phyloP scores from a whole-genome alignment of 2,888 invertebrate species.

The Sabatieria punctata region DNA sequence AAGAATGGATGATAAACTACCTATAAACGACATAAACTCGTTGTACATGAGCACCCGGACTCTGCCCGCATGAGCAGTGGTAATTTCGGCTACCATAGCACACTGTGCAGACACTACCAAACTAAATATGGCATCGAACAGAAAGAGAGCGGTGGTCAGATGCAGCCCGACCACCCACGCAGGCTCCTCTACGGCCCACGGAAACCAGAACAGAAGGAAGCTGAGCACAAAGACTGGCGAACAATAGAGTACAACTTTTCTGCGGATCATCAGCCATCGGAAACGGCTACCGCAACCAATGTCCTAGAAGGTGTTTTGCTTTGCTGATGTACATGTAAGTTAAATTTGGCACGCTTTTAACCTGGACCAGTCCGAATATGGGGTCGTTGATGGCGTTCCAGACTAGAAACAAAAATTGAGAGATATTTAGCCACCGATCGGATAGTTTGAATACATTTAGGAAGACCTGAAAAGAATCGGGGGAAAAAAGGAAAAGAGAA shows the following conservation, averaged over 20 bases:
- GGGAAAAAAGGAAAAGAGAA: no score
- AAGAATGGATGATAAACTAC: no score
- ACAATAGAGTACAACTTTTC: constrained; percentile 29
- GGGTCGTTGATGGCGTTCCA: constrained; percentile 34
- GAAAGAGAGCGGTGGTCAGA: constrained; percentile 25
- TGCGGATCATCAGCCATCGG: constrained; percentile 22
- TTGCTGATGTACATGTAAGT: no score
- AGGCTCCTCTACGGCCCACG: constrained; percentile 24
- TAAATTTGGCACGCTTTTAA: no score
- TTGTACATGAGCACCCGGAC: constrained; percentile 21
- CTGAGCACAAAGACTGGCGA: constrained; percentile 28
- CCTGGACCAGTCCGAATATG: constrained; percentile 31
- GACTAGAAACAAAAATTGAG: constrained; percentile 28
- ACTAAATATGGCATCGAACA: constrained; percentile 31
- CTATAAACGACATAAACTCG: constrained; percentile 22
- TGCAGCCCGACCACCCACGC: constrained; percentile 27
- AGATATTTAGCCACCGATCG: constrained; percentile 28
- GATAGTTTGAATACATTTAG: constrained; percentile 24
- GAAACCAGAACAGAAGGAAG: constrained; percentile 26
- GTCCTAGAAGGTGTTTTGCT: background rate
- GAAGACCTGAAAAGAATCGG: no score
- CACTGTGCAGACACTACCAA: constrained; percentile 29
- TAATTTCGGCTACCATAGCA: constrained; percentile 30
- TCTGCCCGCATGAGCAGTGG: constrained; percentile 20
- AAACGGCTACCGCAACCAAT: background rate